These are phyloP conservation scores for Cantharis lateralis DNA, from an alignment of 2,888 invertebrate genomes.

Conservation along the genomic window DNA sequence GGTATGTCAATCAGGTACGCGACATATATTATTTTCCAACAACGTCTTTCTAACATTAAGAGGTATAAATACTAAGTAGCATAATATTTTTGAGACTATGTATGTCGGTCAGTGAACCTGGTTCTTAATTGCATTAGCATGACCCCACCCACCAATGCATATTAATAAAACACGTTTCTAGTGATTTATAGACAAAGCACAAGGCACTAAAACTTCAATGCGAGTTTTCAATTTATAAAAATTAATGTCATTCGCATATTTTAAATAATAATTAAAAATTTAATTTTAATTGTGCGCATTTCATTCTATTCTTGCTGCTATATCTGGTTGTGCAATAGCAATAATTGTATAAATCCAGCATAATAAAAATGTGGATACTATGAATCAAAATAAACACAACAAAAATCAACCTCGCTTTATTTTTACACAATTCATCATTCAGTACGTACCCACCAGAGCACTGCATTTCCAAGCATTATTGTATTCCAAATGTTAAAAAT, in stretches of 20 bases:
- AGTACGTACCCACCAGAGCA: background rate
- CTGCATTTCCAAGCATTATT: background rate
- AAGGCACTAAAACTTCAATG: slow-evolving; percentile 48
- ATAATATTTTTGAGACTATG: slow-evolving; percentile 34
- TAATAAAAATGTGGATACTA: background rate
- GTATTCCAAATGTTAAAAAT: background rate
- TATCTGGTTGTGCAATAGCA: background rate
- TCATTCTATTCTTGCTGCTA: background rate
- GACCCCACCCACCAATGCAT: slow-evolving; percentile 56
- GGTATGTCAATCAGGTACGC: slow-evolving; percentile 35
- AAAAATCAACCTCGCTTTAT: background rate
- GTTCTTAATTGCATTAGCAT: slow-evolving; percentile 55
- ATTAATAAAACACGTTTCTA: slow-evolving; percentile 54
- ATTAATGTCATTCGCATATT: slow-evolving; percentile 35
- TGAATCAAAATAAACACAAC: background rate
- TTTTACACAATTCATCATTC: background rate
- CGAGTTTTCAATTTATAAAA: slow-evolving; percentile 45
- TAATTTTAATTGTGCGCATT: background rate
- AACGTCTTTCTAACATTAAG: slow-evolving; percentile 23
- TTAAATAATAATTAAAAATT: background rate
- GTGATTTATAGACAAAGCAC: slow-evolving; percentile 53
- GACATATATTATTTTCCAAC: slow-evolving; percentile 34
- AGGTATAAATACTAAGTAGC: slow-evolving; percentile 27
- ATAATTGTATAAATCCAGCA: background rate
- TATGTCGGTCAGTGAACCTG: slow-evolving; percentile 50